Evolutionary conservation across 2,888 invertebrate species (phyloP), one percentile per base, ranked within the genome.

Genomic region (Caenorhabditis drosophilae): DNA sequence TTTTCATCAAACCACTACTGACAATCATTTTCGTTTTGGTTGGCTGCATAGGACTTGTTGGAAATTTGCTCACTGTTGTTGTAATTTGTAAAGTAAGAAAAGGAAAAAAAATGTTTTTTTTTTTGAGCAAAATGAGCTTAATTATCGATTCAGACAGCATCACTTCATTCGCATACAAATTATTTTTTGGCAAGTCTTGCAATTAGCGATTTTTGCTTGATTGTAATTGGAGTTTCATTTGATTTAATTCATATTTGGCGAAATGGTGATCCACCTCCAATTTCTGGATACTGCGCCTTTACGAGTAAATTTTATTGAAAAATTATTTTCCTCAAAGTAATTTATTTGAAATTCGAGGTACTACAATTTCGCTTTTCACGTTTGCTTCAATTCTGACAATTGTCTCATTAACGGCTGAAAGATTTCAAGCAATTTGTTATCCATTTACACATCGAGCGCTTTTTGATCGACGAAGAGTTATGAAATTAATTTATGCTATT

Each of bases 321-420:
- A 12, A 20, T 11, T 4, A 42, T 26, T 16, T 22, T 9, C 16
- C 35, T 38, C 12, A 46, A 6, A 27, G 9, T 16, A 20, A n/a
- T 35, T 51, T 16, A 12, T 20, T 16, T n/a, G 12, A 23, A 7
- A 31, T 53, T 67, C 49, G 46, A 76, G 77, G 77, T 54, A 81
- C 77, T 9, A 56, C 78, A 4, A 81, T 82, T 51, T 77, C 77
- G 15, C 64, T 77, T 20, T 82, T 82, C 64, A 82, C 82, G 1
- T 81, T 78, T 57, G 75, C 75, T 20, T 82, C 82, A 16, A 80
- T 82, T 36, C 60, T 82, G 16, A 78, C 80, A n/a, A 80, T 82
- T 22, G 75, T 80, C 9, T 57, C 73, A 11, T 51, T 82, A 34
- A 79, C 79, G 1, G 70, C 70, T 9, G 82, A 82, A 47, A 57